Percentiles rank a stretch among this genome's conserved stretches.
phyloP scores from a whole-genome alignment of 2,113 vertebrate genomes.

The Etia nguti region DNA sequence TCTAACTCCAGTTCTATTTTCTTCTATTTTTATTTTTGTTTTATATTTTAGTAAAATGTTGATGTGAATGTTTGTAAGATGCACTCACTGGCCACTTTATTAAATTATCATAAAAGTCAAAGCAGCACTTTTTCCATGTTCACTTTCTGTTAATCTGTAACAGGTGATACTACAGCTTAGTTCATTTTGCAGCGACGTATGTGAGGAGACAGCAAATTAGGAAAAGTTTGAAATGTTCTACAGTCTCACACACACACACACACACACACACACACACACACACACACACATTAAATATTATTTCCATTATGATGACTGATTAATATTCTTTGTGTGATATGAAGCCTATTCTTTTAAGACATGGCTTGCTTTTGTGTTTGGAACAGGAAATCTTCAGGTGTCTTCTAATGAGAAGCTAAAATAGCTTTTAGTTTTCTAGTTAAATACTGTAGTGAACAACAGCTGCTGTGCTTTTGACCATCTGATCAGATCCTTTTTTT shows the following conservation, averaged over 20 bases:
- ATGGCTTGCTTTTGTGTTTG: background rate
- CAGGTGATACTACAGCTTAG: background rate
- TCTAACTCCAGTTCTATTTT: background rate
- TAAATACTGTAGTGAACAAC: background rate
- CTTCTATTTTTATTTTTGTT: background rate
- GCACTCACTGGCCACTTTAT: background rate
- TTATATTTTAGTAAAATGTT: background rate
- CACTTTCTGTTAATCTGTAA: background rate
- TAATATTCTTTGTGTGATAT: background rate
- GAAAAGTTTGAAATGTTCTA: background rate
- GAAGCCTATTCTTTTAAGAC: background rate
- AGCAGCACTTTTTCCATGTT: background rate
- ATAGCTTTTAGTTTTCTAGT: rapidly evolving
- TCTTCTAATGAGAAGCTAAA: background rate
- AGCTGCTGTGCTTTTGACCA: background rate
- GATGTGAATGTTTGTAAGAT: background rate
- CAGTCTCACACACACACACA: background rate
- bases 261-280: too few relatives aligned
- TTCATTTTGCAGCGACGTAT: rapidly evolving
- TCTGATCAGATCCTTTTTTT: background rate
- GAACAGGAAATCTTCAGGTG: rapidly evolving
- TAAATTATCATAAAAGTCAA: background rate
- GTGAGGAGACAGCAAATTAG: background rate
- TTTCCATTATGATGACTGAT: background rate
- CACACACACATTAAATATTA: background rate